A percentile compares a stretch with the other conserved stretches of the same genome.
These are phyloP conservation scores for Gymnothorax javanicus DNA, from an alignment of 2,797 vertebrate species.

Conservation along the genomic window DNA sequence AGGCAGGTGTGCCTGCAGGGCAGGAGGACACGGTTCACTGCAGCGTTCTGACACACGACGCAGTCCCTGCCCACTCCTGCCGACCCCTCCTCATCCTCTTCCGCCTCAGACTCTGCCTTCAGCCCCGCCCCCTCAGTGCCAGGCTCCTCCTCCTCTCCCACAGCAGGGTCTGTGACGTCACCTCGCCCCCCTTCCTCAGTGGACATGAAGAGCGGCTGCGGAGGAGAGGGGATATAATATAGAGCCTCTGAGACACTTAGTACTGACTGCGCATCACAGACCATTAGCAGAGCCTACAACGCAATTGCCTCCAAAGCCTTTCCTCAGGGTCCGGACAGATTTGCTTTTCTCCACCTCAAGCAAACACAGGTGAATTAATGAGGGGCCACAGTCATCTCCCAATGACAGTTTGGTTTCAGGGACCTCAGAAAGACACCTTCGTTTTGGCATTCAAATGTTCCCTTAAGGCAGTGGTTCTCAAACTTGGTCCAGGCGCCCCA, in stretches of 20 bases:
- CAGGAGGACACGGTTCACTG: slow-evolving; percentile 88
- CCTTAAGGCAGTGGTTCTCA: too few relatives aligned
- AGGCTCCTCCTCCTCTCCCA: slow-evolving; percentile 18
- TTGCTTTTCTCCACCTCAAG: too few relatives aligned
- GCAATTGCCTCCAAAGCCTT: not conserved
- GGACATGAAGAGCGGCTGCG: slow-evolving; percentile 94
- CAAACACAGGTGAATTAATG: too few relatives aligned
- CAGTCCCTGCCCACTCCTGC: slow-evolving; percentile 80
- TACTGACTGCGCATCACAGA: not conserved
- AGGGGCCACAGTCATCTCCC: too few relatives aligned
- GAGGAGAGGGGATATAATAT: slow-evolving; percentile 41
- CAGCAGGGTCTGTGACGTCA: slow-evolving; percentile 15
- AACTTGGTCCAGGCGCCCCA: too few relatives aligned
- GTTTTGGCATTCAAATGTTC: too few relatives aligned
- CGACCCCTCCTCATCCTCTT: slow-evolving; percentile 56
- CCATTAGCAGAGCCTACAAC: not conserved
- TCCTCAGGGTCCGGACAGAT: too few relatives aligned
- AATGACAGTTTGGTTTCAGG: too few relatives aligned
- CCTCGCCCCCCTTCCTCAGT: slow-evolving; percentile 63
- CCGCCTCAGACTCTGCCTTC: slow-evolving; percentile 16
- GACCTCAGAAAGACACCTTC: too few relatives aligned
- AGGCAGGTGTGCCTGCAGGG: slow-evolving; percentile 91
- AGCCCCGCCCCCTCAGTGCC: slow-evolving; percentile 22
- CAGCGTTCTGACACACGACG: slow-evolving; percentile 90
- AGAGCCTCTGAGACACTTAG: not conserved